Evolutionary conservation across 2,888 invertebrate species (phyloP).

Genomic region (Pollenia labialis): DNA sequence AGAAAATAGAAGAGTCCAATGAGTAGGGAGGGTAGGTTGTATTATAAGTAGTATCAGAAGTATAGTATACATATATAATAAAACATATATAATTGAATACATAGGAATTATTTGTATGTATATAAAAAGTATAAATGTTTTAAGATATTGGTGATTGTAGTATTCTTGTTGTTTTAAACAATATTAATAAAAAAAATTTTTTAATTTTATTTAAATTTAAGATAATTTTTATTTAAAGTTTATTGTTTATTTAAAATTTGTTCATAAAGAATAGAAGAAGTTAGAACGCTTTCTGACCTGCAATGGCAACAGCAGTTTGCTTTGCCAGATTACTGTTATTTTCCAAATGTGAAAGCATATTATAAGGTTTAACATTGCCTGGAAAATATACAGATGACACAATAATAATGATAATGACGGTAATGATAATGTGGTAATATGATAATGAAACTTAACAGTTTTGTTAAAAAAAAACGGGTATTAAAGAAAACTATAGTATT

Average conservation of each 20-base stretch:
- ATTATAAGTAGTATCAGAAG: conserved; percentile 40
- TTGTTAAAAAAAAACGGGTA: conserved; percentile 5
- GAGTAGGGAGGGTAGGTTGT: conserved; percentile 18
- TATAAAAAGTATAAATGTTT: conserved; percentile 48
- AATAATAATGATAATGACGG: conserved; percentile 58
- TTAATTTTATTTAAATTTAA: conserved; percentile 8
- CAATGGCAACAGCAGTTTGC: conserved; percentile 83
- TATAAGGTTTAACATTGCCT: conserved; percentile 83
- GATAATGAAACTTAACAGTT: conserved; percentile 21
- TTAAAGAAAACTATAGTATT: conserved; percentile 13
- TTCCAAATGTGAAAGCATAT: conserved; percentile 84
- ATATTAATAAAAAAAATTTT: conserved; percentile 40
- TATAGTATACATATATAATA: conserved; percentile 45
- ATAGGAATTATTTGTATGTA: conserved; percentile 46
- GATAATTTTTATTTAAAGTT: conserved; percentile 12
- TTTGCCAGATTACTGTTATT: conserved; percentile 83
- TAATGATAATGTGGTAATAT: conserved; percentile 47
- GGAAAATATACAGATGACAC: conserved; percentile 78
- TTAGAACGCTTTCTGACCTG: conserved; percentile 80
- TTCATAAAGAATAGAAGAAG: conserved; percentile 57
- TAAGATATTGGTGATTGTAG: conserved; percentile 3
- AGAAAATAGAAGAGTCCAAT: conserved; percentile 31
- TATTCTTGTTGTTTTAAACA: conserved; percentile 16
- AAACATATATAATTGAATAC: conserved; percentile 46
- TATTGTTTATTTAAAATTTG: conserved; percentile 12